Conservation (phyloP, 2,113 vertebrate species). For the Sylvilagus bachmani region DNA sequence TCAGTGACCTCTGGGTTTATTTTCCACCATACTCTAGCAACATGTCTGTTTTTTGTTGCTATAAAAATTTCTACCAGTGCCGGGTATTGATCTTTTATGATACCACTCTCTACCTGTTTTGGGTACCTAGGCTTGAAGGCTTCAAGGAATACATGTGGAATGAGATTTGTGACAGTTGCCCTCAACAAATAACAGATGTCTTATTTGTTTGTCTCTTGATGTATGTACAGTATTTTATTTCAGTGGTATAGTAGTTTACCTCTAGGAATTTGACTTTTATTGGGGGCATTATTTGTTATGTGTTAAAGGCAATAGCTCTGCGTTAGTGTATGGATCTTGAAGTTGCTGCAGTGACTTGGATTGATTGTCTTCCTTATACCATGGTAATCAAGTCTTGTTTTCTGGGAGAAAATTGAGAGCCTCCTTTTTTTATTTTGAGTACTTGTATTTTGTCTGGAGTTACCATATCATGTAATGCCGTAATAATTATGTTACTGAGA, state of each 20-base stretch:
- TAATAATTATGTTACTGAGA: conserved; percentile 57
- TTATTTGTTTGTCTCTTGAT: conserved; percentile 6
- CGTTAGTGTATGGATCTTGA: neutral
- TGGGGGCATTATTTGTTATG: conserved; percentile 17
- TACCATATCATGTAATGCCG: conserved; percentile 28
- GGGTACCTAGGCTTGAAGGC: neutral
- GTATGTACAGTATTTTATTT: conserved; percentile 36
- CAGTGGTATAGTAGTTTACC: conserved; percentile 20
- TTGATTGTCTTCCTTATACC: neutral
- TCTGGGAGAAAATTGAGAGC: conserved; percentile 4
- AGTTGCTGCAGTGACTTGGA: neutral
- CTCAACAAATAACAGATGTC: neutral
- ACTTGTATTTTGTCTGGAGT: conserved; percentile 44
- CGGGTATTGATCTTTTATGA: neutral
- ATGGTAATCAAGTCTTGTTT: conserved; percentile 41
- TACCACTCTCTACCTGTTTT: conserved; percentile 65
- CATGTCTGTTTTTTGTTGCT: neutral
- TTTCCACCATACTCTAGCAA: neutral
- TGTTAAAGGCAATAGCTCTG: conserved; percentile 38
- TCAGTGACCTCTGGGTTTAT: neutral
- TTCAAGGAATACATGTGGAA: conserved; percentile 18
- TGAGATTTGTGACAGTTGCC: conserved; percentile 69
- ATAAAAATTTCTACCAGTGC: conserved; percentile 52
- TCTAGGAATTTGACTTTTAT: conserved; percentile 42
- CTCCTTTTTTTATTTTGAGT: conserved; percentile 10